Percentiles rank a stretch among this genome's conserved stretches.
Evolutionary conservation across 2,113 vertebrate species (phyloP).

Genomic region (Centrocercus urophasianus): DNA sequence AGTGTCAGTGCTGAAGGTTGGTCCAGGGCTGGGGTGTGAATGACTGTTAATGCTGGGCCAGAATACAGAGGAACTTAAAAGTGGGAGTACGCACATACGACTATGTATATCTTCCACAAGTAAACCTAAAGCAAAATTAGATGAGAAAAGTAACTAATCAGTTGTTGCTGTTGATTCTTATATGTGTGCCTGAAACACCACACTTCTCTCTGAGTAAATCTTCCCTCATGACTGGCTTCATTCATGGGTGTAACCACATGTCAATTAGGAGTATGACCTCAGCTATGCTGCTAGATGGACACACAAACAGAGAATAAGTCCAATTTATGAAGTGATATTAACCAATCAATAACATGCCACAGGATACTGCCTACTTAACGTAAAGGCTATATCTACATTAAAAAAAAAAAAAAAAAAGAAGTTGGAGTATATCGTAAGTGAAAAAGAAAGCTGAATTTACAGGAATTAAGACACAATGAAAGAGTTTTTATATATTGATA

Average conservation of each 20-base stretch:
- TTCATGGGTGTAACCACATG: not conserved
- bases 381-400: not conserved
- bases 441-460: not conserved
- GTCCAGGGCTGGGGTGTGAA: too few species aligned
- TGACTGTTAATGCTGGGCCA: not conserved
- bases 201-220: not conserved
- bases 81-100: too few species aligned
- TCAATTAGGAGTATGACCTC: not conserved
- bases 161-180: not conserved
- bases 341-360: not conserved
- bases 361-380: not conserved
- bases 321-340: not conserved
- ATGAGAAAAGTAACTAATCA: too few species aligned
- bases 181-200: not conserved
- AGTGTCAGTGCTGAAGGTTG: not conserved
- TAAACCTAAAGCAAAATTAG: not conserved
- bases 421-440: not conserved
- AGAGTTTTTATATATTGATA: not conserved
- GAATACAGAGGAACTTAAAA: not conserved
- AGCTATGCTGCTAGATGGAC: not conserved
- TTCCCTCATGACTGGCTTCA: not conserved
- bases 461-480: not conserved
- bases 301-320: not conserved
- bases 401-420: fast-evolving
- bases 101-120: not conserved